Evolutionary conservation across 2,888 invertebrate genomes (phyloP).

Genomic region (Heliconius sara): DNA sequence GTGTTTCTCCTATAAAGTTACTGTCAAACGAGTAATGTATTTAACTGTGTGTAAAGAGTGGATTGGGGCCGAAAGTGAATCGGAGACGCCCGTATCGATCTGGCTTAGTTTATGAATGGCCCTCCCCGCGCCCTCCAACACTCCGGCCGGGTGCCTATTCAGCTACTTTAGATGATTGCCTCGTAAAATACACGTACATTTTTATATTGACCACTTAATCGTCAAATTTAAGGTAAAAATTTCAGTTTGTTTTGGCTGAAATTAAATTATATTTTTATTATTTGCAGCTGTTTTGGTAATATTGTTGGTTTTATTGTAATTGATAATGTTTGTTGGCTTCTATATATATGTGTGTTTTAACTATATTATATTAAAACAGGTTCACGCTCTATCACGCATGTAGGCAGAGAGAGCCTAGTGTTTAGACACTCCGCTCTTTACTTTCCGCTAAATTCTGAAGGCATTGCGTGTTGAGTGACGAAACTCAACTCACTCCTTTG

Average conservation of each 20-base stretch:
- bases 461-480: too few relatives aligned
- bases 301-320: neutral
- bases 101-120: constrained; percentile 79
- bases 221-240: constrained; percentile 22
- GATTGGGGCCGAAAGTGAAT: constrained; percentile 47
- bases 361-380: too few relatives aligned
- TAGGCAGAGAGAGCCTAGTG: too few relatives aligned
- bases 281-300: neutral
- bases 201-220: constrained; percentile 35
- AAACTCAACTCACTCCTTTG: too few relatives aligned
- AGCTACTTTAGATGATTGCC: constrained; percentile 48
- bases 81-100: constrained; percentile 69
- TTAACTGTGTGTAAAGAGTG: constrained; percentile 47
- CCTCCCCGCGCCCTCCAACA: constrained; percentile 48
- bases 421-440: too few relatives aligned
- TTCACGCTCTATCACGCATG: too few relatives aligned
- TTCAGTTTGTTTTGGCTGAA: constrained; percentile 4
- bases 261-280: neutral
- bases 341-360: too few relatives aligned
- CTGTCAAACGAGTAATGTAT: constrained; percentile 31
- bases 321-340: too few relatives aligned
- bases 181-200: constrained; percentile 43
- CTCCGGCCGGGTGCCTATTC: constrained; percentile 45
- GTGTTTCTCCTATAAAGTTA: neutral
- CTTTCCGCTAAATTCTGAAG: too few relatives aligned